phyloP scores from a whole-genome alignment of 2,888 invertebrate genomes.

The Metacarcinus magister region DNA sequence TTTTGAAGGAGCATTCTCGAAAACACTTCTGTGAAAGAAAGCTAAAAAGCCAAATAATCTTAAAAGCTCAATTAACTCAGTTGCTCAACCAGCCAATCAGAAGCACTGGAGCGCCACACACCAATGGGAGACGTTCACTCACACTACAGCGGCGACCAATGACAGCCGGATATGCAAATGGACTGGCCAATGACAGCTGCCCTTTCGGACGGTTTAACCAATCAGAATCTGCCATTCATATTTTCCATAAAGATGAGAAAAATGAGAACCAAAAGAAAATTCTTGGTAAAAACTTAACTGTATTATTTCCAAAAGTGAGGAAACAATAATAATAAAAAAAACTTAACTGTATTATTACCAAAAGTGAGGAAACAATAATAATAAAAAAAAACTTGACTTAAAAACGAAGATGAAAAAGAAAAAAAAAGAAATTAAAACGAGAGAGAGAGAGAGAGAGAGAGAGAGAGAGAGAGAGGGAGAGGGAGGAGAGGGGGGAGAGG shows the following conservation, averaged over 20 bases:
- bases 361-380: no score
- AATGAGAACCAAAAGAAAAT: background rate
- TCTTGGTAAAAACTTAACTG: background rate
- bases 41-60: background rate
- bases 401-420: background rate
- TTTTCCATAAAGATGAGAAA: background rate
- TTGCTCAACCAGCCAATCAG: background rate
- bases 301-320: no score
- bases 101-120: background rate
- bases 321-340: no score
- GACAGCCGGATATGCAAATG: conserved; percentile 26
- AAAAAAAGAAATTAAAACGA: background rate
- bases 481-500: background rate
- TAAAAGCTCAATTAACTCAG: background rate
- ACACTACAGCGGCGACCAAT: background rate
- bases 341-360: no score
- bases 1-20: background rate
- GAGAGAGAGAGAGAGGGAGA: no score
- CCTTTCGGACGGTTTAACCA: conserved; percentile 13
- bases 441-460: no score
- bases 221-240: background rate
- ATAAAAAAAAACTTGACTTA: background rate
- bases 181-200: conserved; percentile 15
- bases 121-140: background rate
- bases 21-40: background rate